These are phyloP conservation scores for Sialia sialis DNA, from an alignment of 2,113 vertebrate genomes.

Conservation along the genomic window DNA sequence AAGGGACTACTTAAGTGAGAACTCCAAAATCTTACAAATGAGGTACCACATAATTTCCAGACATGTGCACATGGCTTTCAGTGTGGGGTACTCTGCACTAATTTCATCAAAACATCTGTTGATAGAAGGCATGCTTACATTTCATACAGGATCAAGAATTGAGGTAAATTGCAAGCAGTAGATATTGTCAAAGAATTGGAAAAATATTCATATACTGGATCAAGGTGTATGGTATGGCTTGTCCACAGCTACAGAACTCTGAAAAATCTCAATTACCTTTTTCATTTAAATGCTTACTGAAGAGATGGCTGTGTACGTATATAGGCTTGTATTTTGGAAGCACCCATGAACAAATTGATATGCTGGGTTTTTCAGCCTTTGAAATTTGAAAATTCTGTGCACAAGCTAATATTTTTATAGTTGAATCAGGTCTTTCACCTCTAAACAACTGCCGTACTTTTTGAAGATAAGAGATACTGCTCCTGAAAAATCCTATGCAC, in stretches of 20 bases:
- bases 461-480: not conserved
- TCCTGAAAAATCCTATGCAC: not conserved
- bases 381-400: not conserved
- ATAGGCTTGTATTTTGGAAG: not conserved
- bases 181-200: not conserved
- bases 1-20: not conserved
- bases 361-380: not conserved
- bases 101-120: not conserved
- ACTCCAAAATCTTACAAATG: not conserved
- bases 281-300: not conserved
- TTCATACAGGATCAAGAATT: not conserved
- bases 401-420: not conserved
- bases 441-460: not conserved
- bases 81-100: not conserved
- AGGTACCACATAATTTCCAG: not conserved
- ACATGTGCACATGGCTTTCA: not conserved
- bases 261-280: not conserved
- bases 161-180: not conserved
- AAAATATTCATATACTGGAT: not conserved
- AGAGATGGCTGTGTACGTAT: not conserved
- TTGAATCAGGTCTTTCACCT: not conserved
- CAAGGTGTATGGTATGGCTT: not conserved
- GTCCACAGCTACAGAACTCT: not conserved
- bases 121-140: not conserved
- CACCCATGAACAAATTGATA: not conserved